Evolutionary conservation across 1,140 invertebrate genomes (phyloP), one percentile per base, ranked within the genome.

Genomic region (Drosophila rufa): DNA sequence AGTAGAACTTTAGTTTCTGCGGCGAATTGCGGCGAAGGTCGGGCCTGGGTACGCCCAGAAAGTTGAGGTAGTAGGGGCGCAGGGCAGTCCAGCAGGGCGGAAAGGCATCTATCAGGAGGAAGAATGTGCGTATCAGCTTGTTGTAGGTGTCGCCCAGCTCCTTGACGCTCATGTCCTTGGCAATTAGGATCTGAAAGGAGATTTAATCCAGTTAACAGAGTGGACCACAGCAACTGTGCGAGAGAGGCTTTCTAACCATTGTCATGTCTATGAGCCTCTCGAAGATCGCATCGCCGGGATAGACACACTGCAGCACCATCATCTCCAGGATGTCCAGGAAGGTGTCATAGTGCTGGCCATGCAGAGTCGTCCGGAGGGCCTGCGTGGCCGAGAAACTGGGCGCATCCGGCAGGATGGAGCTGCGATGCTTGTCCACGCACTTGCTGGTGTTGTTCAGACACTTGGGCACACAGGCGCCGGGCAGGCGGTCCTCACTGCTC

Each of bases 81-180:
- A 89, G 14, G 8, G 74, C 81, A 12, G 85, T 84, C 84, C 84
- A 89, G 43, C 84, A 89, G 17, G 84, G 84, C 8, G 84, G 84
- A 51, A 89, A 89, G 27, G 85, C 69, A 19, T 89, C 85, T 6
- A 89, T 45, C 14, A 84, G 43, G 5, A 90, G 59, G 47, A 68
- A 80, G 40, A 75, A 89, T 7, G 59, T 75, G 17, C 62, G 59
- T 51, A 70, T 60, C 0, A 90, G 45, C 17, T 89, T 84, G n/a
- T 22, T 55, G 25, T 90, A 89, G 27, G 27, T 75, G 25, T 27
- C 65, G 0, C 43, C 45, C 45, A 87, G n/a, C 17, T 84, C 81
- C 1, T 58, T 19, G 12, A 81, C 46, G 9, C 48, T 57, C 14
- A 79, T 48, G 0, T 56, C 61, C 38, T 89, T 89, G 9, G 78